A percentile compares a stretch with the other conserved stretches of the same genome.
Evolutionary conservation across 2,888 invertebrate species (phyloP).

Genomic region (Anticlea derivata): DNA sequence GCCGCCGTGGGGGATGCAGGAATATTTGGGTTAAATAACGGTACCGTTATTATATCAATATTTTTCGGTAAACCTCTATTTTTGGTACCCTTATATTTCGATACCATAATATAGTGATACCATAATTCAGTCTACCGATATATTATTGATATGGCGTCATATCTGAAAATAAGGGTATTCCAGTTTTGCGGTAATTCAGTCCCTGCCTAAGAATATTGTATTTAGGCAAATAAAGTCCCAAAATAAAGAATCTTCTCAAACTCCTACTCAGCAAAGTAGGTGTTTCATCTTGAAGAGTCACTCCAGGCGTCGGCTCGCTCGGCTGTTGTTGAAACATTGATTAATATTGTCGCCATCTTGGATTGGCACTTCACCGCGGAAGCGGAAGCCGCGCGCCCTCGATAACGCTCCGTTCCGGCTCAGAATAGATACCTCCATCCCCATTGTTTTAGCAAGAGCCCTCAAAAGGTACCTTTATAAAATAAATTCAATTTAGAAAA

Average conservation of each 20-base stretch:
- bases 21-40: no score
- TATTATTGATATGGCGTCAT: no score
- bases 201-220: no score
- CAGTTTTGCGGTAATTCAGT: no score
- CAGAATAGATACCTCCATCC: constrained; percentile 60
- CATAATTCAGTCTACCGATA: no score
- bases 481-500: constrained; percentile 35
- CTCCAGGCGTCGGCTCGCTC: constrained; percentile 51
- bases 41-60: no score
- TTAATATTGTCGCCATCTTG: constrained; percentile 83
- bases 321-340: constrained; percentile 84
- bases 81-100: no score
- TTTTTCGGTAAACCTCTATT: no score
- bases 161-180: no score
- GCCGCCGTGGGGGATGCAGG: no score
- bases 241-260: constrained; percentile 31
- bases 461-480: constrained; percentile 47
- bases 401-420: constrained; percentile 57
- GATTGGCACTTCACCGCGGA: constrained; percentile 68
- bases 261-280: constrained; percentile 57
- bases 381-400: constrained; percentile 59
- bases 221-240: constrained; percentile 10
- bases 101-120: no score
- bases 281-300: constrained; percentile 66
- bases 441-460: constrained; percentile 64